Evolutionary conservation across 2,888 invertebrate genomes (phyloP), one percentile per base, ranked within the genome.

Genomic region (Lochmaea capreae): DNA sequence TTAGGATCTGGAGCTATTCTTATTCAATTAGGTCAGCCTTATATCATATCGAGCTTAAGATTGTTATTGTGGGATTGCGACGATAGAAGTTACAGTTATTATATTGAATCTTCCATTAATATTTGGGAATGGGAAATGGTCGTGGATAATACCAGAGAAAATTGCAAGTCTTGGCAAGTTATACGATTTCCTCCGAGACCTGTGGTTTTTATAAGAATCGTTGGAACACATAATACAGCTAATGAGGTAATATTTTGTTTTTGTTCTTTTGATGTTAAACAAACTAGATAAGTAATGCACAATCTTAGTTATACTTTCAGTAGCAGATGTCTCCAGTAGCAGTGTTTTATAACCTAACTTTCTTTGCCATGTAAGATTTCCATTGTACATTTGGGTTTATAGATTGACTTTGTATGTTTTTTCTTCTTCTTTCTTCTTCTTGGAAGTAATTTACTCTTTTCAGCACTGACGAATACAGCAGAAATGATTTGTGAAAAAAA

Each of bases 51-150:
- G 72, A 96, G 96, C 42, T 92, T 99, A 90, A 92, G 97, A 87
- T 88, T 99, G 85, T 89, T 99, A 80, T 90, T 99, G 76, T 99
- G 99, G 99, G 99, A 99, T 89, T 98, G 97, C 87, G 97, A 97
- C 88, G 95, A 94, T 86, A 92, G 98, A 67, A 94, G 94, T 79
- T 99, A 99, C 89, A 95, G 97, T 66, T 99, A 97, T 88, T 97
- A 96, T 87, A 94, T 99, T 69, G 98, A 99, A 89, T 95, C 97
- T 14, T 97, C 97, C 12, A 92, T 94, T 79, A 97, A 99, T 89
- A 92, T 94, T 84, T 93, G 94, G 89, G 95, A 95, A 85, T 99
- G 99, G 97, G 93, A 94, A 85, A 92, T 94, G 84, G 94, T 98
- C 14, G 94, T 93, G 57, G 98, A 99, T 86, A 93, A 94, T 82